Evolutionary conservation across 2,797 vertebrate genomes (phyloP), one percentile per base, ranked within the genome.

Genomic region (Oreonectes daqikongensis): DNA sequence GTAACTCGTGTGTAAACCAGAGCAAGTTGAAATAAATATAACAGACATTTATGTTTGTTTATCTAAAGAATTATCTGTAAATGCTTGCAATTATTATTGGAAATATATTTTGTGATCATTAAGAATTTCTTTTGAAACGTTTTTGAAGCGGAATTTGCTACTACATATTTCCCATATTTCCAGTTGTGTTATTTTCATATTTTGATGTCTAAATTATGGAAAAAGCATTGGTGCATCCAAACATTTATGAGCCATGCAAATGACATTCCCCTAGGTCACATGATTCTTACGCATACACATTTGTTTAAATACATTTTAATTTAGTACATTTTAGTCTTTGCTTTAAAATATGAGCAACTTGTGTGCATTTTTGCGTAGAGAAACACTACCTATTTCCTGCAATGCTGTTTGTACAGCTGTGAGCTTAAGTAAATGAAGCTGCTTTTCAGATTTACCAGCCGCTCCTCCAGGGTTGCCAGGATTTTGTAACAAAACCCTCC

Each of bases 401-500:
- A 73, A 32, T 60, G 52, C 75, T 91, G 86, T 90, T 90, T 87
- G 76, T 79, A 79, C 88, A 93, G 90, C 90, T 90, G 88, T 84
- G 48, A 42, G 79, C 18, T 44, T 77, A 81, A 72, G 81, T 63
- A 60, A 72, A 66, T 42, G 60, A 72, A 81, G 63, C 9, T 52
- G 35, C 32, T 84, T 82, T 83, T 75, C 82, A 86, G 83, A 89
- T n/a, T n/a, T n/a, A n/a, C n/a, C n/a, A n/a, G n/a, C n/a, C n/a
- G n/a, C n/a, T n/a, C n/a, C n/a, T n/a, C n/a, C n/a, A n/a, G n/a
- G n/a, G n/a, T n/a, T n/a, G n/a, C n/a, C n/a, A n/a, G n/a, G n/a
- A n/a, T n/a, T n/a, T n/a, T n/a, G n/a, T n/a, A n/a, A n/a, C n/a
- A n/a, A n/a, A n/a, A n/a, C n/a, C n/a, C n/a, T n/a, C n/a, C n/a